These are phyloP conservation scores for Ellobium chinense DNA, from an alignment of 2,888 invertebrate species.

Conservation along the genomic window DNA sequence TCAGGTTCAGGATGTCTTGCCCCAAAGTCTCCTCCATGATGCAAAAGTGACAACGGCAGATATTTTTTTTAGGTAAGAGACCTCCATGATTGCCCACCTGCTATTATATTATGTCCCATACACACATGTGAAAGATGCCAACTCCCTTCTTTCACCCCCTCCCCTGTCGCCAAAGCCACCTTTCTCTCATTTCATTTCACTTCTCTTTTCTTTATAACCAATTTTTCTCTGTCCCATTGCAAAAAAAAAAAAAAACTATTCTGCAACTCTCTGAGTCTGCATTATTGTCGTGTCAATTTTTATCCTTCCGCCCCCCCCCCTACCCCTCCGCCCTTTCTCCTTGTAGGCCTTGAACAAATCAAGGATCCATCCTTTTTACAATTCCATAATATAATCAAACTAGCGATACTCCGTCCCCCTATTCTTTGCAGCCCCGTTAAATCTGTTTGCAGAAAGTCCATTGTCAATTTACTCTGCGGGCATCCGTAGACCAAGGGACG, in stretches of 20 bases:
- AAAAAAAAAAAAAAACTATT: not conserved
- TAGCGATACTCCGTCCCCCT: conserved; percentile 8
- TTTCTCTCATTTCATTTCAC: not conserved
- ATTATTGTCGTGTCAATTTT: too few relatives aligned
- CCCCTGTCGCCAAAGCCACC: too few relatives aligned
- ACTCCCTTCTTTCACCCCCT: not conserved
- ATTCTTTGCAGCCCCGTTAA: not conserved
- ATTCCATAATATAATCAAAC: conserved; percentile 23
- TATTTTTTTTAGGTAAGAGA: not conserved
- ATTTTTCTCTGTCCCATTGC: not conserved
- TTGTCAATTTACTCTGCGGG: conserved; percentile 27
- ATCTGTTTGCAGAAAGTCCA: conserved; percentile 33
- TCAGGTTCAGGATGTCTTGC: too few relatives aligned
- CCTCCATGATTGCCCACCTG: not conserved
- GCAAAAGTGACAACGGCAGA: too few relatives aligned
- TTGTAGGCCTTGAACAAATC: conserved; percentile 1
- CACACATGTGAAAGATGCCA: not conserved
- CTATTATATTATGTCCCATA: not conserved
- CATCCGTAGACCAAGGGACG: not conserved
- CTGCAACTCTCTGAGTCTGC: not conserved
- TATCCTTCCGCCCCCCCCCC: not conserved
- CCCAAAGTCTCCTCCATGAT: too few relatives aligned
- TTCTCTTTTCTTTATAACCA: not conserved
- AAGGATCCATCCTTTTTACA: not conserved
- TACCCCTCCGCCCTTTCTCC: not conserved